phyloP scores from a whole-genome alignment of 2,113 vertebrate genomes.

The Macroglossus sobrinus region DNA sequence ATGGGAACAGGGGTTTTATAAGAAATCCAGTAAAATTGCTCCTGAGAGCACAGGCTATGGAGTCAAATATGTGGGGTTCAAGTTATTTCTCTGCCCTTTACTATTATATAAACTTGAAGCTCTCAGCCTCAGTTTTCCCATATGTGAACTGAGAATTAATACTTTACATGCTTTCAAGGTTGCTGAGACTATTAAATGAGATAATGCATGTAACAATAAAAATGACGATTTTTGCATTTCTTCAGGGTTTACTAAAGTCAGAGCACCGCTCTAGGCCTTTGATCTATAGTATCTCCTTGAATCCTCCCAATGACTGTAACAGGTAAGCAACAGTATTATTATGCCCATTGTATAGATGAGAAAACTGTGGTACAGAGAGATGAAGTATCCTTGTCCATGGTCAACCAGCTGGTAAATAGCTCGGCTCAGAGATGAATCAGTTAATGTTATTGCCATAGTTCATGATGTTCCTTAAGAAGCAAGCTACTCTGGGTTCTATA shows the following conservation, averaged over 20 bases:
- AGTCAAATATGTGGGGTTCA: neutral
- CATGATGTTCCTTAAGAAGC: neutral
- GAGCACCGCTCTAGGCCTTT: neutral
- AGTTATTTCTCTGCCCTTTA: neutral
- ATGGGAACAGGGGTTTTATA: neutral
- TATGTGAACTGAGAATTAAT: neutral
- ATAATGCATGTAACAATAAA: neutral
- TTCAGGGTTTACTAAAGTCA: neutral
- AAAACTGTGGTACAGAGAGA: neutral
- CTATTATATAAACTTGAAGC: neutral
- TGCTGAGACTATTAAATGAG: neutral
- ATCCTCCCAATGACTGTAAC: neutral
- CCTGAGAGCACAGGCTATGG: neutral
- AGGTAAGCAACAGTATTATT: rapidly evolving
- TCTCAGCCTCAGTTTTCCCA: neutral
- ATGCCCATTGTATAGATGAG: neutral
- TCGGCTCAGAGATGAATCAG: neutral
- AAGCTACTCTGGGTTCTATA: rapidly evolving
- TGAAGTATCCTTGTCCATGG: neutral
- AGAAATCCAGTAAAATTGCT: neutral
- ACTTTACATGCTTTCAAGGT: neutral
- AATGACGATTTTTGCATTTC: neutral
- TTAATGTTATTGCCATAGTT: rapidly evolving
- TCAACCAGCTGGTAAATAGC: neutral
- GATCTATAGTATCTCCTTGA: neutral